Evolutionary conservation across 2,888 invertebrate species (phyloP).

Genomic region (Hydriomena furcata): DNA sequence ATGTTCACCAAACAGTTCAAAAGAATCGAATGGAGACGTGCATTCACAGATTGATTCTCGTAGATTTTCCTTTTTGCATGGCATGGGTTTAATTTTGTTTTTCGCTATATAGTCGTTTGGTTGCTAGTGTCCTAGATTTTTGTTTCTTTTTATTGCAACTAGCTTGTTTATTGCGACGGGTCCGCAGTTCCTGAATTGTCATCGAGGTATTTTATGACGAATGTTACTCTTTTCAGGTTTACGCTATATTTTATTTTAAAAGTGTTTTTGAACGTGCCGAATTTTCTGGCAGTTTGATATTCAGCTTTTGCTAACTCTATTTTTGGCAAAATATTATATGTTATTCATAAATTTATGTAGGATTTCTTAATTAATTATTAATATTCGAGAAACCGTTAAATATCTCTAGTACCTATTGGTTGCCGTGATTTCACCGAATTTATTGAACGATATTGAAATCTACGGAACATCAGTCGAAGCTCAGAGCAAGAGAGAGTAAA

Average conservation of each 20-base stretch:
- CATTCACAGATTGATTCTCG: constrained; percentile 46
- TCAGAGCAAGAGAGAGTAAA: constrained; percentile 44
- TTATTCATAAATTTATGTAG: no score
- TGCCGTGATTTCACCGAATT: constrained; percentile 33
- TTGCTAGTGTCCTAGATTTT: constrained; percentile 64
- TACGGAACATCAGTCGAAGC: constrained; percentile 41
- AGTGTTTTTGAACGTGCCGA: constrained; percentile 2
- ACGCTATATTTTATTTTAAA: constrained; percentile 11
- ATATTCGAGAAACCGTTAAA: background rate
- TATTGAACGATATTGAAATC: constrained; percentile 47
- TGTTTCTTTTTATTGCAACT: constrained; percentile 56
- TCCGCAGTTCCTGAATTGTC: constrained; percentile 46
- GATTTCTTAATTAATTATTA: no score
- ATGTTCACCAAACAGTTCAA: constrained; percentile 41
- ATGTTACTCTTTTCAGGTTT: constrained; percentile 19
- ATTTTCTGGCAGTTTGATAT: no score
- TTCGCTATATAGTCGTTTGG: constrained; percentile 50
- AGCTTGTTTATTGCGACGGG: constrained; percentile 50
- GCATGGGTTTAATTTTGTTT: constrained; percentile 69
- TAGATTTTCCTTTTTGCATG: constrained; percentile 64
- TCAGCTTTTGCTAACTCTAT: no score
- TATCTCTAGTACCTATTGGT: constrained; percentile 12
- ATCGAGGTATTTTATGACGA: constrained; percentile 38
- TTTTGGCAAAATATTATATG: no score
- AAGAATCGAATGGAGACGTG: constrained; percentile 56